Evolutionary conservation across 2,797 vertebrate species (phyloP).

Genomic region (Apogon talboti): DNA sequence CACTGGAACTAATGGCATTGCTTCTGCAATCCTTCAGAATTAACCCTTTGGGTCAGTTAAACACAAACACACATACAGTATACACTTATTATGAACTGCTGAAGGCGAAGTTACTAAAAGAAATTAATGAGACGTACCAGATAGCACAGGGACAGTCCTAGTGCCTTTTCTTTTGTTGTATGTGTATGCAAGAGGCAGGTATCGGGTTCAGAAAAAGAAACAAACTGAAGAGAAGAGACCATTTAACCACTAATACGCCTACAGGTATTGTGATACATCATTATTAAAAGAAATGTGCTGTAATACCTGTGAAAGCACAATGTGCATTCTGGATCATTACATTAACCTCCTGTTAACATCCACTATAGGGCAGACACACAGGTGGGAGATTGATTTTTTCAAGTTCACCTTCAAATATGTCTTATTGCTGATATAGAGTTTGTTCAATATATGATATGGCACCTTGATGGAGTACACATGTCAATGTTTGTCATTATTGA

Average conservation of each 20-base stretch:
- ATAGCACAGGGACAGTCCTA: constrained; percentile 24
- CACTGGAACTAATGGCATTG: constrained; percentile 66
- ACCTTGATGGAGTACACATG: not conserved
- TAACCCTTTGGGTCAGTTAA: constrained; percentile 62
- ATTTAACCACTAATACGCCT: constrained; percentile 2
- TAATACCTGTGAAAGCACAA: constrained; percentile 5
- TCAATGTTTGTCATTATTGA: constrained; percentile 9
- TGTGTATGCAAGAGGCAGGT: constrained; percentile 26
- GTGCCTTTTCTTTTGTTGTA: constrained; percentile 16
- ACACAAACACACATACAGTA: constrained; percentile 27
- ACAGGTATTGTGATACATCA: constrained; percentile 18
- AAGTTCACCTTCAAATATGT: constrained; percentile 15
- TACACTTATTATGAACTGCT: constrained; percentile 41
- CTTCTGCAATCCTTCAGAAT: constrained; percentile 67
- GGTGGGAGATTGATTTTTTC: not conserved
- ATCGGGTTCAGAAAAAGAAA: constrained; percentile 20
- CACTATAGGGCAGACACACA: not conserved
- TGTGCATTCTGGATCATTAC: constrained; percentile 1
- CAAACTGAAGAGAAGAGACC: constrained; percentile 15
- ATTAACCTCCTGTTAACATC: constrained; percentile 1
- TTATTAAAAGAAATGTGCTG: constrained; percentile 18
- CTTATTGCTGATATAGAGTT: constrained; percentile 8
- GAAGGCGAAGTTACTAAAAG: constrained; percentile 38
- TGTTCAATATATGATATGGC: not conserved
- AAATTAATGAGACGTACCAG: constrained; percentile 57